phyloP scores from a whole-genome alignment of 2,797 vertebrate species.

The Syncerus caffer region DNA sequence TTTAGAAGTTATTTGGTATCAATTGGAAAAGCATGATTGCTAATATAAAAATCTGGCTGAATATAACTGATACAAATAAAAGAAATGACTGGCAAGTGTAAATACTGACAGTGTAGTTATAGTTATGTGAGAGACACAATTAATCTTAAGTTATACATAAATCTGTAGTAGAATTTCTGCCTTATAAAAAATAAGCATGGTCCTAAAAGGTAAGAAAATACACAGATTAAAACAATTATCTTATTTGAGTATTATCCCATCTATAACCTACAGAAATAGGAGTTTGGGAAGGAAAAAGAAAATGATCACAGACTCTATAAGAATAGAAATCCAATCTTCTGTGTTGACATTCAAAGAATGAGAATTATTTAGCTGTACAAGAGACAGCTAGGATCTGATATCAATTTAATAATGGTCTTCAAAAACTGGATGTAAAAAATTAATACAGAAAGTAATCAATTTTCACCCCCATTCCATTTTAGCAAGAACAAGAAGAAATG shows the following conservation, averaged over 20 bases:
- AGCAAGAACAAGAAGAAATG: background rate
- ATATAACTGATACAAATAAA: background rate
- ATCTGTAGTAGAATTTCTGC: background rate
- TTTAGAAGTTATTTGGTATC: background rate
- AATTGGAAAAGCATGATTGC: background rate
- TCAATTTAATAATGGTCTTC: slow-evolving; percentile 1
- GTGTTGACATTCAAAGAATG: background rate
- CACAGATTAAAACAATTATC: background rate
- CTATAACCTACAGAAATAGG: background rate
- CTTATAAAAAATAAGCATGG: background rate
- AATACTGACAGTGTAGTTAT: background rate
- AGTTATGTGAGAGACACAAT: background rate
- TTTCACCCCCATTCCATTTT: background rate
- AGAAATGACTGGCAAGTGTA: background rate
- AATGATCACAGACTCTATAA: background rate
- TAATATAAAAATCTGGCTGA: slow-evolving; percentile 1
- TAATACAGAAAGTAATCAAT: background rate
- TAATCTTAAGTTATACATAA: background rate
- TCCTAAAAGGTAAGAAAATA: background rate
- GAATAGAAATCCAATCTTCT: background rate
- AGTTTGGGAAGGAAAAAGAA: background rate
- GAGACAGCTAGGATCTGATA: background rate
- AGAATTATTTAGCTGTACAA: background rate
- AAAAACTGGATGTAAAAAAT: slow-evolving; percentile 14
- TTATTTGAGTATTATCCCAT: background rate